Conservation (phyloP, 2,797 vertebrate species). For the Scolopax rusticola region DNA sequence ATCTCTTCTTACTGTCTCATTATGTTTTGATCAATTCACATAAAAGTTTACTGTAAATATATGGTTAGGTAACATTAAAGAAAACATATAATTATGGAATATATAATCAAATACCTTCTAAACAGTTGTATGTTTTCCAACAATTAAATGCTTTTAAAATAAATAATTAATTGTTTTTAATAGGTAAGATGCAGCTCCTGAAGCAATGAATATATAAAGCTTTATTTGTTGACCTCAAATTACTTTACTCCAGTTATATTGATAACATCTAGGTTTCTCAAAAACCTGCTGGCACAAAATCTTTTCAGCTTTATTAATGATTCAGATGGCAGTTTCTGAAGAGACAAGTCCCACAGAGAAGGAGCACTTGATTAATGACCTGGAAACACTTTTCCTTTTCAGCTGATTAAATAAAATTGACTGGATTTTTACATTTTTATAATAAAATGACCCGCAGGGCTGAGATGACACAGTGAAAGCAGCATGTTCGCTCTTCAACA, state of each 20-base stretch:
- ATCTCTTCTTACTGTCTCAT: constrained; percentile 81
- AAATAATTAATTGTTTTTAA: constrained; percentile 69
- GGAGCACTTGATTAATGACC: constrained; percentile 93
- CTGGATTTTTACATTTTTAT: constrained; percentile 96
- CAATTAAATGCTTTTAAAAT: constrained; percentile 73
- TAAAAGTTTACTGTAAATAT: constrained; percentile 84
- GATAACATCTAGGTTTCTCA: constrained; percentile 82
- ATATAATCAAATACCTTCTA: constrained; percentile 79
- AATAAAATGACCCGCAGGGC: constrained; percentile 92
- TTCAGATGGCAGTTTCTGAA: constrained; percentile 86
- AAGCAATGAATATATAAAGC: constrained; percentile 62
- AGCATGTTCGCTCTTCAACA: constrained; percentile 87
- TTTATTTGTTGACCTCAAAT: constrained; percentile 82
- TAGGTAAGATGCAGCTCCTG: constrained; percentile 46
- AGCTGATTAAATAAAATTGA: constrained; percentile 98
- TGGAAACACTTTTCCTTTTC: constrained; percentile 96
- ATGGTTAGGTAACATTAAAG: constrained; percentile 81
- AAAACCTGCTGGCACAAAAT: constrained; percentile 83
- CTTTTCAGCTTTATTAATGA: constrained; percentile 87
- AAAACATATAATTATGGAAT: constrained; percentile 82
- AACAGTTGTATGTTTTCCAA: constrained; percentile 68
- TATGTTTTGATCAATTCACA: constrained; percentile 83
- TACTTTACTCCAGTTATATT: constrained; percentile 83
- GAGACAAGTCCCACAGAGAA: constrained; percentile 88
- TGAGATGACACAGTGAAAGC: constrained; percentile 88